Evolutionary conservation across 1,140 invertebrate genomes (phyloP).

Genomic region (Meloidogyne exigua): DNA sequence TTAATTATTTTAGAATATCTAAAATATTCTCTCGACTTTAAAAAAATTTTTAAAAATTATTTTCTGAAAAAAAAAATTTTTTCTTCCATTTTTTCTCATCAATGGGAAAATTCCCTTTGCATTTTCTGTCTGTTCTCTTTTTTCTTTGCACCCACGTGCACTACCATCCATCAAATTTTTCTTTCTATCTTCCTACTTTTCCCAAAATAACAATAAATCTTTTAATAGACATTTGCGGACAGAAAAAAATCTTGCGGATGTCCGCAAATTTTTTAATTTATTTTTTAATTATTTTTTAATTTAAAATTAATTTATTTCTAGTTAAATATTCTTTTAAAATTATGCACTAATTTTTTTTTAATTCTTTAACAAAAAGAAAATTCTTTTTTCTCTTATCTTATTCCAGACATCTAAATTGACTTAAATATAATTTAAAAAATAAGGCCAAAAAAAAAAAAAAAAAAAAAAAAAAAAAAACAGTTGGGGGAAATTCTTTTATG

Average conservation of each 20-base stretch:
- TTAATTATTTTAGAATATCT: too few relatives aligned
- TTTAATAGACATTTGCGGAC: background rate
- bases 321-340: too few relatives aligned
- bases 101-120: background rate
- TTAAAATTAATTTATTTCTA: too few relatives aligned
- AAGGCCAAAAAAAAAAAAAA: too few relatives aligned
- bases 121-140: background rate
- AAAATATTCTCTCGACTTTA: too few relatives aligned
- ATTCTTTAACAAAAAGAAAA: too few relatives aligned
- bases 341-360: too few relatives aligned
- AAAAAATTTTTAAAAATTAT: background rate
- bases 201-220: background rate
- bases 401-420: background rate
- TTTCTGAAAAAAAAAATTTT: background rate
- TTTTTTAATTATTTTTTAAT: background rate
- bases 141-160: background rate
- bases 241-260: background rate
- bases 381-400: background rate
- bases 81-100: background rate
- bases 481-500: background rate
- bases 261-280: background rate
- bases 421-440: too few relatives aligned
- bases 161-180: background rate
- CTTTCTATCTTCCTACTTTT: background rate
- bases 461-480: background rate